Conservation (phyloP, 2,888 invertebrate species). For the Chymomyza amoena region DNA sequence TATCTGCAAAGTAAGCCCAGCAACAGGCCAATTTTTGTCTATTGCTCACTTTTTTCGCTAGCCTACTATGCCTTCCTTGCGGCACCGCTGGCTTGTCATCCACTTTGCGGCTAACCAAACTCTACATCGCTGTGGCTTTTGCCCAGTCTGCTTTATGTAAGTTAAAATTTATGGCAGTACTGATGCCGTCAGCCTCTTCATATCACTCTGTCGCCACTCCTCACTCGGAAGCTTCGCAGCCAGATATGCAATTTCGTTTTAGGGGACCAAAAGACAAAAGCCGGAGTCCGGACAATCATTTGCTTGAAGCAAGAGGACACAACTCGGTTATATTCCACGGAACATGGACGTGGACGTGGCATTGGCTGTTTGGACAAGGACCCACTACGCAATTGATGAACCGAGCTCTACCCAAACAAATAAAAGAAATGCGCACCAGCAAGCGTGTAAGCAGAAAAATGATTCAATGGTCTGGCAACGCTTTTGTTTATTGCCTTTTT, state of each 20-base stretch:
- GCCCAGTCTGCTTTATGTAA: background rate
- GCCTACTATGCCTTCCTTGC: too few relatives aligned
- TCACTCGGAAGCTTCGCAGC: background rate
- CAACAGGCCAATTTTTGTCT: background rate
- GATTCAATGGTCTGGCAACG: constrained; percentile 43
- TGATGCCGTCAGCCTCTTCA: background rate
- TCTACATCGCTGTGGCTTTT: background rate
- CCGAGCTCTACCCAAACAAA: constrained; percentile 10
- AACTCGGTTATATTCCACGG: constrained; percentile 42
- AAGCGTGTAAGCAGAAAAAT: constrained; percentile 45
- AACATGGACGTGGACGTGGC: constrained; percentile 2
- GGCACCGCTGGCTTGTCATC: background rate
- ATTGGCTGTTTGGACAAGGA: too few relatives aligned
- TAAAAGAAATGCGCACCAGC: too few relatives aligned
- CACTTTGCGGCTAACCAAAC: background rate
- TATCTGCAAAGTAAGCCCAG: background rate
- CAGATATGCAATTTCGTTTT: constrained; percentile 50
- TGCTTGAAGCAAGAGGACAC: constrained; percentile 16
- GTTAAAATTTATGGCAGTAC: background rate
- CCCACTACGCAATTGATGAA: constrained; percentile 45
- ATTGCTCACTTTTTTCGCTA: too few relatives aligned
- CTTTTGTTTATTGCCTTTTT: too few relatives aligned
- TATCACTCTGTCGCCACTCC: background rate
- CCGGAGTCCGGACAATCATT: constrained; percentile 1
- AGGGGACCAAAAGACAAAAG: constrained; percentile 1